These are phyloP conservation scores for Apotomis betuletana DNA, from an alignment of 2,888 invertebrate species.

Conservation along the genomic window DNA sequence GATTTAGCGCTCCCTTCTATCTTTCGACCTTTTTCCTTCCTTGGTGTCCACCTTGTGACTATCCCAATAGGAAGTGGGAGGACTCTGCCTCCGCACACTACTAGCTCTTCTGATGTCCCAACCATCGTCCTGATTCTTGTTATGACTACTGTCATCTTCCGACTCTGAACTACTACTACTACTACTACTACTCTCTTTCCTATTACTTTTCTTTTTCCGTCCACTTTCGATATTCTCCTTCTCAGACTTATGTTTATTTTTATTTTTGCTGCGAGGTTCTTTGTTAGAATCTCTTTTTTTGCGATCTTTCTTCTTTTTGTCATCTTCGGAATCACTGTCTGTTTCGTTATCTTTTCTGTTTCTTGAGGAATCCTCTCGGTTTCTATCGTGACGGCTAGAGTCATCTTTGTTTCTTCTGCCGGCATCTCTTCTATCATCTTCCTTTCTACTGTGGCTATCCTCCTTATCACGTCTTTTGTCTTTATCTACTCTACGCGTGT, in stretches of 20 bases:
- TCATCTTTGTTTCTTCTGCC: slow-evolving; percentile 1
- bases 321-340: slow-evolving; percentile 43
- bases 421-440: slow-evolving; percentile 38
- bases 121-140: slow-evolving; percentile 38
- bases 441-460: slow-evolving; percentile 16
- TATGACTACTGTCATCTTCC: slow-evolving; percentile 11
- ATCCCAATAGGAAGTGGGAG: slow-evolving; percentile 56
- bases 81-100: slow-evolving; percentile 44
- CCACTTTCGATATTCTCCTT: slow-evolving; percentile 38
- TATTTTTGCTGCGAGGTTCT: slow-evolving; percentile 38
- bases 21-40: slow-evolving; percentile 40
- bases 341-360: slow-evolving; percentile 41
- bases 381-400: background rate
- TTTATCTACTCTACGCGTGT: slow-evolving; percentile 28
- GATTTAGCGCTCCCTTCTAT: slow-evolving; percentile 20
- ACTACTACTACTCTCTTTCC: background rate
- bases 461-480: slow-evolving; percentile 41
- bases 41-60: slow-evolving; percentile 47
- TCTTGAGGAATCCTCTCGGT: slow-evolving; percentile 31
- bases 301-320: slow-evolving; percentile 41
- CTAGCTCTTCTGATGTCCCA: slow-evolving; percentile 56
- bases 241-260: slow-evolving; percentile 38
- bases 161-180: slow-evolving; percentile 24
- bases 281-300: slow-evolving; percentile 31
- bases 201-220: slow-evolving; percentile 19